phyloP scores from a whole-genome alignment of 2,888 invertebrate genomes.

The Cynaeus angustus region DNA sequence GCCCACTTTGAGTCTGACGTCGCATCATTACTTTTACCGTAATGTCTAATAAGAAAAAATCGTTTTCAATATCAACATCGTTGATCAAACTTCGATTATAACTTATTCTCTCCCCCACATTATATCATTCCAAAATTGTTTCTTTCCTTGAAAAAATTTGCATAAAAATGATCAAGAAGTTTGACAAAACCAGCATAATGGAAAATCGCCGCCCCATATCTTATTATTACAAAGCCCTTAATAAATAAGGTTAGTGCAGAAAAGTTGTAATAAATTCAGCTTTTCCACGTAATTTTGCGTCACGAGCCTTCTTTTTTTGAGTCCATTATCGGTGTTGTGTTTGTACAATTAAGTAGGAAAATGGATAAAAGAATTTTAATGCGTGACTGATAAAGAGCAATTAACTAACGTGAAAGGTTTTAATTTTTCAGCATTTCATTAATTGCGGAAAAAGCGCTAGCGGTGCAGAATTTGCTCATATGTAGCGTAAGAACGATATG shows the following conservation, averaged over 20 bases:
- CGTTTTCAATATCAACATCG: constrained; percentile 3
- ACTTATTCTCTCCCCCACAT: too few relatives aligned
- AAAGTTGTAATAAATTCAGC: constrained; percentile 32
- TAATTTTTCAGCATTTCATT: constrained; percentile 23
- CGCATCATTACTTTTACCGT: constrained; percentile 27
- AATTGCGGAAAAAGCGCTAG: constrained; percentile 31
- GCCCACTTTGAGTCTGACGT: constrained; percentile 30
- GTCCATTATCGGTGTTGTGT: constrained; percentile 27
- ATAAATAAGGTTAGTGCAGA: constrained; percentile 34
- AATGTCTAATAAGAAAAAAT: constrained; percentile 8
- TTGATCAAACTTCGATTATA: constrained; percentile 17
- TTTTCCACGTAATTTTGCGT: constrained; percentile 11
- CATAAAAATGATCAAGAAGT: constrained; percentile 36
- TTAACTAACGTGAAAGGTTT: constrained; percentile 13
- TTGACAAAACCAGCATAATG: constrained; percentile 14
- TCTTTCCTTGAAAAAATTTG: constrained; percentile 14
- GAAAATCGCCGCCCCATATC: constrained; percentile 11
- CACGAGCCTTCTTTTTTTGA: constrained; percentile 8
- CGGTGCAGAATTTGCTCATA: constrained; percentile 9
- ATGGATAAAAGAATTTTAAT: constrained; percentile 15
- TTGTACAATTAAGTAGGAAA: constrained; percentile 27
- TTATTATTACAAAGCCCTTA: constrained; percentile 29
- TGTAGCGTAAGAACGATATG: constrained; percentile 28
- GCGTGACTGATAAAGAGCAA: constrained; percentile 7
- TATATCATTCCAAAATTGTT: constrained; percentile 24